phyloP scores from a whole-genome alignment of 2,888 invertebrate genomes.

The Ariolimax columbianus region DNA sequence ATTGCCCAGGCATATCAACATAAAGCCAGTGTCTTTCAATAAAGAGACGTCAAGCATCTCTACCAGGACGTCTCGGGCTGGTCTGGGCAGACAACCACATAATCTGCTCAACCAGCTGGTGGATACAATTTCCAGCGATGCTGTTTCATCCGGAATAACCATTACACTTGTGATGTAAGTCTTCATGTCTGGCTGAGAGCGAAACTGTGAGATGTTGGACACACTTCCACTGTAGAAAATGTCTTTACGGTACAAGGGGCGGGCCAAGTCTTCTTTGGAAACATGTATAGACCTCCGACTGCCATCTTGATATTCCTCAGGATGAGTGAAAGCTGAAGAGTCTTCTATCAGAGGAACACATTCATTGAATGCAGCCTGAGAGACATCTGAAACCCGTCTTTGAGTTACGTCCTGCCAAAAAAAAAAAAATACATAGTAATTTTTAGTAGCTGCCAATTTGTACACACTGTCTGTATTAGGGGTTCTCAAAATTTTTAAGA shows the following conservation, averaged over 20 bases:
- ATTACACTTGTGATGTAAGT: constrained; percentile 94
- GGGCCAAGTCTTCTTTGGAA: constrained; percentile 75
- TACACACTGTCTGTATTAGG: too few species aligned
- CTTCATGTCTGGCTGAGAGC: constrained; percentile 92
- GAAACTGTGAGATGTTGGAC: constrained; percentile 89
- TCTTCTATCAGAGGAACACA: constrained; percentile 31
- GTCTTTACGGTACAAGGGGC: constrained; percentile 95
- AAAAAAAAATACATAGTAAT: too few species aligned
- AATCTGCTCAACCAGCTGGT: constrained; percentile 33
- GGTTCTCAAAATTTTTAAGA: too few species aligned
- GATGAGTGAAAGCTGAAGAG: constrained; percentile 4
- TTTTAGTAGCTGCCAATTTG: too few species aligned
- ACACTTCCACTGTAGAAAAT: constrained; percentile 98
- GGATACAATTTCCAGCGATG: constrained; percentile 55
- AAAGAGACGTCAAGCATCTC: constrained; percentile 95
- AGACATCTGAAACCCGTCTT: too few species aligned
- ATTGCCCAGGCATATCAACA: constrained; percentile 93
- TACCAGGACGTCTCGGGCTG: constrained; percentile 81
- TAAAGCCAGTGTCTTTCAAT: constrained; percentile 92
- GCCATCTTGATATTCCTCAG: constrained; percentile 4
- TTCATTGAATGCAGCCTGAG: not conserved
- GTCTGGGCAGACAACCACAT: constrained; percentile 73
- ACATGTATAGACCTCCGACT: constrained; percentile 54
- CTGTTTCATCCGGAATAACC: constrained; percentile 86
- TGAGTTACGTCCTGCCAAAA: too few species aligned